A percentile compares a stretch with the other conserved stretches of the same genome.
phyloP scores from a whole-genome alignment of 2,888 invertebrate species.

The Endotricha flammealis region DNA sequence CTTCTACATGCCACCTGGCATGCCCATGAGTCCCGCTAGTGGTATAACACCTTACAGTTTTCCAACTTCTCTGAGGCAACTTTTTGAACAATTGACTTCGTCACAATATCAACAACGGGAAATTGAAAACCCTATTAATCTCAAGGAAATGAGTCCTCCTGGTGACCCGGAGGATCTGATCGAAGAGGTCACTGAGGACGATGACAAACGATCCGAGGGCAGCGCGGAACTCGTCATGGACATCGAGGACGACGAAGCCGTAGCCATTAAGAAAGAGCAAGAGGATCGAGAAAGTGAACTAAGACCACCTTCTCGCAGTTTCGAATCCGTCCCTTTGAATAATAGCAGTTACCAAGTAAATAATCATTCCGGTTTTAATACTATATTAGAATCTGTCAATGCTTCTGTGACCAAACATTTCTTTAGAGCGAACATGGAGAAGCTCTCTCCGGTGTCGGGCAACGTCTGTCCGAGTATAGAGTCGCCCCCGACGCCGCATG shows the following conservation, averaged over 20 bases:
- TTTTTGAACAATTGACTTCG: slow-evolving; percentile 81
- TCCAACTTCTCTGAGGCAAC: slow-evolving; percentile 79
- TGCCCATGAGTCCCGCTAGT: slow-evolving; percentile 69
- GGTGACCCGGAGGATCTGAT: slow-evolving; percentile 79
- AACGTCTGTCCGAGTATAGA: slow-evolving; percentile 60
- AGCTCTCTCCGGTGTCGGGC: slow-evolving; percentile 77
- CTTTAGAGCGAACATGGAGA: slow-evolving; percentile 83
- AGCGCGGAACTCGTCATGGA: slow-evolving; percentile 84
- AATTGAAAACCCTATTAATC: slow-evolving; percentile 48
- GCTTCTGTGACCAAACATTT: slow-evolving; percentile 86
- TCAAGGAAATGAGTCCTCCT: slow-evolving; percentile 42
- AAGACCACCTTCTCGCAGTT: slow-evolving; percentile 39
- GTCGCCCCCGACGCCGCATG: slow-evolving; percentile 43
- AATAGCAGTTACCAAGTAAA: slow-evolving; percentile 48
- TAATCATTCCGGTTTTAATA: slow-evolving; percentile 81
- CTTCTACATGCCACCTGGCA: slow-evolving; percentile 79
- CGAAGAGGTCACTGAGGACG: slow-evolving; percentile 80
- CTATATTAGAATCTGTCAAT: slow-evolving; percentile 86
- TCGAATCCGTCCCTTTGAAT: slow-evolving; percentile 52
- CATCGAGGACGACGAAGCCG: slow-evolving; percentile 78
- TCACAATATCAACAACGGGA: slow-evolving; percentile 70
- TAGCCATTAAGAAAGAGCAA: slow-evolving; percentile 66
- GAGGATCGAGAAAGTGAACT: slow-evolving; percentile 47
- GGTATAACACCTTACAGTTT: slow-evolving; percentile 74
- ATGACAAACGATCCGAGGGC: slow-evolving; percentile 69